A percentile compares a stretch with the other conserved stretches of the same genome.
Evolutionary conservation across 1,140 invertebrate species (phyloP).

Genomic region (Drosophila sulfurigaster): DNA sequence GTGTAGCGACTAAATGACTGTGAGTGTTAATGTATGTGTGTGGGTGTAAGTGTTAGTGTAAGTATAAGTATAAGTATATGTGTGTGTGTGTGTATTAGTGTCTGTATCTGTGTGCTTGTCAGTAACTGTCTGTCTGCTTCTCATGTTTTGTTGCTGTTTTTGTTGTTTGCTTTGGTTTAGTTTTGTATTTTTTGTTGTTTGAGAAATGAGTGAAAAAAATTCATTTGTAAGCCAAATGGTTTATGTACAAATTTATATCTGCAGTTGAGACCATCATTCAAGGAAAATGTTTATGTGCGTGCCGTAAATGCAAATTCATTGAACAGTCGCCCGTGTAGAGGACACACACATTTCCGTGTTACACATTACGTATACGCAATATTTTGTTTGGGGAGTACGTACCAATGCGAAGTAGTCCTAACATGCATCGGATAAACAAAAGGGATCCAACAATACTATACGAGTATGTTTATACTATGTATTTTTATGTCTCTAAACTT

Average conservation of each 20-base stretch:
- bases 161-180: conserved; percentile 42
- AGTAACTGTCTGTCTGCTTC: conserved; percentile 44
- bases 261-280: conserved; percentile 84
- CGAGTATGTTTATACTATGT: conserved; percentile 23
- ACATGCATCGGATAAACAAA: conserved; percentile 17
- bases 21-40: conserved; percentile 20
- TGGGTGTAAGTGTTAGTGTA: conserved; percentile 12
- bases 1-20: conserved; percentile 46
- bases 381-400: conserved; percentile 1
- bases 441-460: conserved; percentile 5
- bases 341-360: conserved; percentile 72
- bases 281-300: conserved; percentile 80
- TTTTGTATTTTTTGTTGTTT: conserved; percentile 56
- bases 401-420: conserved; percentile 15
- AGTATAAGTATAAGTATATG: not conserved
- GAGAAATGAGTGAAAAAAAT: conserved; percentile 80
- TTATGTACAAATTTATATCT: conserved; percentile 78
- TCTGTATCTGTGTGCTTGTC: conserved; percentile 39
- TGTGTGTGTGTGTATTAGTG: conserved; percentile 13
- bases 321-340: conserved; percentile 73
- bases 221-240: conserved; percentile 81
- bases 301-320: conserved; percentile 81
- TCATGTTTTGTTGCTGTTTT: conserved; percentile 35
- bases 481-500: conserved; percentile 17
- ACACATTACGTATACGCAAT: conserved; percentile 37